These are phyloP conservation scores for Adelphocoris suturalis DNA, from an alignment of 2,888 invertebrate genomes.

Conservation along the genomic window DNA sequence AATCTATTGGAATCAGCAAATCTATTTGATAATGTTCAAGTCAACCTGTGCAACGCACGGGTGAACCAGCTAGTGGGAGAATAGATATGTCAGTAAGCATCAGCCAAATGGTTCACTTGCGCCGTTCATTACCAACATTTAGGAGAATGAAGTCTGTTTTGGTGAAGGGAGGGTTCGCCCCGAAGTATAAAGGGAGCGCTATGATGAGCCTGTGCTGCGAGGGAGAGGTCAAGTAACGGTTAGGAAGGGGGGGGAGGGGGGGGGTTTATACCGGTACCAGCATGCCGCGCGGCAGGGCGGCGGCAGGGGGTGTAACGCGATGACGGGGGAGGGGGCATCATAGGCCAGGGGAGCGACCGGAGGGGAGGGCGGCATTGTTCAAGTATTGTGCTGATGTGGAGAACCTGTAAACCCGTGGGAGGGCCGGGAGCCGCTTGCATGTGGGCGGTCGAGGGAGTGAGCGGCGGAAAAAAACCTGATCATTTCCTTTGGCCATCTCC, in stretches of 20 bases:
- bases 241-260: not conserved
- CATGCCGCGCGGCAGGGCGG: not conserved
- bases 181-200: not conserved
- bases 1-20: too few relatives aligned
- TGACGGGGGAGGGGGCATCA: not conserved
- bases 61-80: too few relatives aligned
- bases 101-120: too few relatives aligned
- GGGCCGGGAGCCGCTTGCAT: slow-evolving; percentile 2
- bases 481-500: not conserved
- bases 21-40: too few relatives aligned
- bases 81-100: too few relatives aligned
- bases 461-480: slow-evolving; percentile 31
- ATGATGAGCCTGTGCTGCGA: not conserved
- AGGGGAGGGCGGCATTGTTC: slow-evolving; percentile 27
- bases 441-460: slow-evolving; percentile 20
- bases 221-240: not conserved
- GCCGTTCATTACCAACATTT: too few relatives aligned
- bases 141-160: too few relatives aligned
- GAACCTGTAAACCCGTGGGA: slow-evolving; percentile 7
- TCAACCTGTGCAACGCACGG: too few relatives aligned
- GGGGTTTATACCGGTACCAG: slow-evolving; percentile 23
- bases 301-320: not conserved
- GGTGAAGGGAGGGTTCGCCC: too few relatives aligned
- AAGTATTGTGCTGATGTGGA: slow-evolving; percentile 59
- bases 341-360: not conserved